These are phyloP conservation scores for Macrocentrus cingulum DNA, from an alignment of 1,140 invertebrate species.

Conservation along the genomic window DNA sequence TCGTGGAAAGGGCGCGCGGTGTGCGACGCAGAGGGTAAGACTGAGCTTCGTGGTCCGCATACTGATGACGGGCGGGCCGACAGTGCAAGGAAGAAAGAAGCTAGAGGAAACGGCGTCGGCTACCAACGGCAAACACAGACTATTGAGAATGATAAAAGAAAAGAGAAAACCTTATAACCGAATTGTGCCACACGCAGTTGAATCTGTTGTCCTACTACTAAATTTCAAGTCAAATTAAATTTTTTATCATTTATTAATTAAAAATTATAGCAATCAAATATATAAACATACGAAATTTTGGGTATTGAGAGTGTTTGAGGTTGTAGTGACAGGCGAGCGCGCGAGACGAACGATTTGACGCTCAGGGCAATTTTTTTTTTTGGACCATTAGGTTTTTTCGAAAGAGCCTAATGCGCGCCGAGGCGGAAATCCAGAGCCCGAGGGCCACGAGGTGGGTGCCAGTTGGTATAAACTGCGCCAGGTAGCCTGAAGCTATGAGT, in stretches of 20 bases:
- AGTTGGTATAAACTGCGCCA: slow-evolving; percentile 38
- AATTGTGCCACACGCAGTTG: background rate
- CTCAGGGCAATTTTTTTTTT: slow-evolving; percentile 32
- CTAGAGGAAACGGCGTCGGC: slow-evolving; percentile 12
- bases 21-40: slow-evolving; percentile 39
- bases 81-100: slow-evolving; percentile 23
- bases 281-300: too few relatives aligned
- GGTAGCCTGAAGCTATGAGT: slow-evolving; percentile 42
- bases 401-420: slow-evolving; percentile 18
- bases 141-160: background rate
- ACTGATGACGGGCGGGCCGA: slow-evolving; percentile 47
- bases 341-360: slow-evolving; percentile 27
- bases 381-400: slow-evolving; percentile 34
- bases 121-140: slow-evolving; percentile 15
- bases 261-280: too few relatives aligned
- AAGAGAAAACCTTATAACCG: background rate
- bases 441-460: slow-evolving; percentile 31
- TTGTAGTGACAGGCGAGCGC: too few relatives aligned
- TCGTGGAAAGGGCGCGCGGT: slow-evolving; percentile 20
- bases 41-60: slow-evolving; percentile 55
- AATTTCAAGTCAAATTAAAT: too few relatives aligned
- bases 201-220: too few relatives aligned
- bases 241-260: too few relatives aligned
- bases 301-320: background rate
- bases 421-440: slow-evolving; percentile 6